These are phyloP conservation scores for Euzophera pinguis DNA, from an alignment of 2,888 invertebrate species.

Conservation along the genomic window DNA sequence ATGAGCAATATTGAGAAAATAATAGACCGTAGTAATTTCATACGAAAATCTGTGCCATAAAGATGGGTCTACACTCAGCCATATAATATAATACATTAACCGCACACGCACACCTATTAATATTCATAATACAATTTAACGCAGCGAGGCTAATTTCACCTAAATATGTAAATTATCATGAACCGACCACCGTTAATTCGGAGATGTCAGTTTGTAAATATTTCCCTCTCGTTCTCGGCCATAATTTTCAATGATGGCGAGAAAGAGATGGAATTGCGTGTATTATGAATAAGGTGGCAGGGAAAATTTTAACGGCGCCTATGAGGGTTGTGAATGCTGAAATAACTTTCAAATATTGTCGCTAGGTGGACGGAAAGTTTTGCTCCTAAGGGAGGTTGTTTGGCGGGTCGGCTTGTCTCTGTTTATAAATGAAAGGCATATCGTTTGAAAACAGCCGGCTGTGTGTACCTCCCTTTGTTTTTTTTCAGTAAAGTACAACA, in stretches of 20 bases:
- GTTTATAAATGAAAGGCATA: conserved; percentile 76
- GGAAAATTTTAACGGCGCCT: conserved; percentile 80
- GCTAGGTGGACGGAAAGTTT: conserved; percentile 79
- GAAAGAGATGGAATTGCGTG: conserved; percentile 48
- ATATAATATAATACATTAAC: conserved; percentile 59
- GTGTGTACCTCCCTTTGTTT: conserved; percentile 36
- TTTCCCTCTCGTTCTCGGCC: conserved; percentile 46
- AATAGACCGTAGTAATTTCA: conserved; percentile 25
- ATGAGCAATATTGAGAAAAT: background rate
- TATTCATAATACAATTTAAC: conserved; percentile 80
- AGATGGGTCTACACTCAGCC: conserved; percentile 48
- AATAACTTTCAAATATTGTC: conserved; percentile 81
- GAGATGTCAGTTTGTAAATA: conserved; percentile 75
- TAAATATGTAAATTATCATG: conserved; percentile 82
- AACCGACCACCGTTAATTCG: conserved; percentile 78
- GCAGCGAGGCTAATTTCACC: conserved; percentile 78
- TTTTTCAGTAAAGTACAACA: no score
- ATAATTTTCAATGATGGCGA: conserved; percentile 21
- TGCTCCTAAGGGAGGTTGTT: conserved; percentile 71
- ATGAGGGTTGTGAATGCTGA: conserved; percentile 79
- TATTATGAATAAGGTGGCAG: conserved; percentile 77
- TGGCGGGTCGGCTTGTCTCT: conserved; percentile 64
- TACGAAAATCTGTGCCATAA: conserved; percentile 61
- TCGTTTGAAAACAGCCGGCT: conserved; percentile 62
- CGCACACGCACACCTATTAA: conserved; percentile 67